Evolutionary conservation across 2,888 invertebrate genomes (phyloP).

Genomic region (Spisula solida): DNA sequence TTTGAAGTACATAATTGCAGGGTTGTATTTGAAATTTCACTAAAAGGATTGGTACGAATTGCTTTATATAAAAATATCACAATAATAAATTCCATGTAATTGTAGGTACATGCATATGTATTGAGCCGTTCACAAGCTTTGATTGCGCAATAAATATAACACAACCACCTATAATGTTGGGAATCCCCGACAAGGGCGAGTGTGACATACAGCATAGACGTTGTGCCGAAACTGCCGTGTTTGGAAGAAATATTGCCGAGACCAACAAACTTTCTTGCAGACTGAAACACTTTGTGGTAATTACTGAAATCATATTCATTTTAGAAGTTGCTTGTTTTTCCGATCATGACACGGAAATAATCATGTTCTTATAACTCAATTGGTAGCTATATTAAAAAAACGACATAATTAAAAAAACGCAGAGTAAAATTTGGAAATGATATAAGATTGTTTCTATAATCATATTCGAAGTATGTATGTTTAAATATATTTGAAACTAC

Average conservation of each 20-base stretch:
- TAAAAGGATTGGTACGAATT: no score
- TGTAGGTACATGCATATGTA: slow-evolving; percentile 18
- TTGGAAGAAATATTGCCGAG: slow-evolving; percentile 27
- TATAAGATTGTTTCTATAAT: background rate
- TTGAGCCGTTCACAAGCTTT: background rate
- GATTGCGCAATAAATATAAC: slow-evolving; percentile 26
- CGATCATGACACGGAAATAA: no score
- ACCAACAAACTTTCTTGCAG: background rate
- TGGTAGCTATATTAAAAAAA: no score
- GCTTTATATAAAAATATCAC: no score
- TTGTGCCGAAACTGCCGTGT: slow-evolving; percentile 30
- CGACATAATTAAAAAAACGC: no score
- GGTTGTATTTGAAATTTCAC: no score
- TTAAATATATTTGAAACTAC: no score
- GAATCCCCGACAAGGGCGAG: slow-evolving; percentile 35
- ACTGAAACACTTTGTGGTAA: background rate
- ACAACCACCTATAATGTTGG: slow-evolving; percentile 19
- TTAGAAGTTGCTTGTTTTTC: background rate
- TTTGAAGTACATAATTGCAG: no score
- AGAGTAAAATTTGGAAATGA: no score
- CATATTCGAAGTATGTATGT: no score
- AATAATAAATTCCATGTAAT: background rate
- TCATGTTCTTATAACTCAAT: no score
- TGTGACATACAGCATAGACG: slow-evolving; percentile 18
- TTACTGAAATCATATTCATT: background rate